A percentile compares a stretch with the other conserved stretches of the same genome.
Conservation (phyloP, 2,797 vertebrate species). For the Phrynocephalus vlangalii region DNA sequence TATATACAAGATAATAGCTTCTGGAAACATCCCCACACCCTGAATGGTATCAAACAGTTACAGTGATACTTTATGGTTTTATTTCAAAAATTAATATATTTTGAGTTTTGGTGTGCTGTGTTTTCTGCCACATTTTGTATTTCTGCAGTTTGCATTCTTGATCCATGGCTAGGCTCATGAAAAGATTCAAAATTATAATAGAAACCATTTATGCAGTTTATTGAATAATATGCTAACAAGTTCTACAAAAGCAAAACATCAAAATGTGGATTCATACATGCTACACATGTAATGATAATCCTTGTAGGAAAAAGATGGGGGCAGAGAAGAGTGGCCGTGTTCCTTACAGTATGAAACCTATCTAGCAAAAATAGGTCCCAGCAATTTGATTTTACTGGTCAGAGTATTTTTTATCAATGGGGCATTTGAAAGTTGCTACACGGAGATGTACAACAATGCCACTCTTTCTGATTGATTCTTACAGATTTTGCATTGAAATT, state of each 20-base stretch:
- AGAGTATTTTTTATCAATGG: constrained; percentile 5
- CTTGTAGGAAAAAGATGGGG: not conserved
- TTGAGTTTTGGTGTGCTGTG: not conserved
- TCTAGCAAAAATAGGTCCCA: not conserved
- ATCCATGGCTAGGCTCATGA: not conserved
- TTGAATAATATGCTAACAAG: not conserved
- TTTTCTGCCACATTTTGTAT: not conserved
- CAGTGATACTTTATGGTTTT: not conserved
- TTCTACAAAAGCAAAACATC: not conserved
- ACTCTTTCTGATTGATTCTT: not conserved
- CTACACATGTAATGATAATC: not conserved
- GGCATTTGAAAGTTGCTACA: constrained; percentile 8
- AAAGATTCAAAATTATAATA: not conserved
- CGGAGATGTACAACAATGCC: not conserved
- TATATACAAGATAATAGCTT: not conserved
- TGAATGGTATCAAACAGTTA: not conserved
- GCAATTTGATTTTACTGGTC: not conserved
- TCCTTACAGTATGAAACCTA: not conserved
- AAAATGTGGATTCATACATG: not conserved
- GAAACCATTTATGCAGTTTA: not conserved
- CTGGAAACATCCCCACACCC: not conserved
- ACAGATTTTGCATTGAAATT: not conserved
- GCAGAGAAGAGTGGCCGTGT: not conserved
- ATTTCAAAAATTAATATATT: not conserved
- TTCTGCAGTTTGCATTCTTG: not conserved